Base-by-base conservation (phyloP, 1,140 invertebrate genomes). In the Ceratina calcarata region DNA sequence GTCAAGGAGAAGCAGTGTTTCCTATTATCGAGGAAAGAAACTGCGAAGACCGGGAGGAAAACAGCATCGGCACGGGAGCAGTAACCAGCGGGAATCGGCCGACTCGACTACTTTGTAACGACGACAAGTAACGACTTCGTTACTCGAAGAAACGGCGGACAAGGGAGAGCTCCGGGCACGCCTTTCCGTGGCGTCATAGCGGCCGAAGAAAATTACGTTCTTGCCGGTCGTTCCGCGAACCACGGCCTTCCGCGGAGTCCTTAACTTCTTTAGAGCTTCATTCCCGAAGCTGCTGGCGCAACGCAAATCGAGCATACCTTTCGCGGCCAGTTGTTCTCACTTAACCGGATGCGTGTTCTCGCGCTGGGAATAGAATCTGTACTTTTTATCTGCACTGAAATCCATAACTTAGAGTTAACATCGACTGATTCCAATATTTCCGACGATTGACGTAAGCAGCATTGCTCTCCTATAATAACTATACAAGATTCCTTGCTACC, bases 341-440 rank as follows among this genome's bases (percentile, higher is more conserved):
- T 88, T 89, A 89, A 89, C 86, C 85, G 88, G 85, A 87, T 86
- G 87, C 87, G 86, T 89, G 86, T 89, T 88, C 78, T 86, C 84
- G 81, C 81, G 74, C 65, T 79, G 84, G 64, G 77, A 73, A 87
- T 84, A 86, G 83, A 87, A 71, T 73, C 82, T 22, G 76, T 75
- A 6, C 37, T 45, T 45, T 45, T 45, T 45, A 45, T 10, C 49
- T 15, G 3, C 8, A 2, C 62, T 58, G 61, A 53, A 76, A 62
- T 70, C 58, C 76, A 84, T 80, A 86, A 82, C 10, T 45, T 45
- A 32, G 37, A 45, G 37, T 86, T 80, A 84, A 83, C 65, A 78
- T 74, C 78, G 69, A 71, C 80, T 55, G 76, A 78, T 84, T 78
- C 78, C 78, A 65, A 64, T 79, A 65, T 60, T 70, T 68, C 69